Base-by-base conservation (phyloP, 2,113 vertebrate species). In the Camelus dromedarius region DNA sequence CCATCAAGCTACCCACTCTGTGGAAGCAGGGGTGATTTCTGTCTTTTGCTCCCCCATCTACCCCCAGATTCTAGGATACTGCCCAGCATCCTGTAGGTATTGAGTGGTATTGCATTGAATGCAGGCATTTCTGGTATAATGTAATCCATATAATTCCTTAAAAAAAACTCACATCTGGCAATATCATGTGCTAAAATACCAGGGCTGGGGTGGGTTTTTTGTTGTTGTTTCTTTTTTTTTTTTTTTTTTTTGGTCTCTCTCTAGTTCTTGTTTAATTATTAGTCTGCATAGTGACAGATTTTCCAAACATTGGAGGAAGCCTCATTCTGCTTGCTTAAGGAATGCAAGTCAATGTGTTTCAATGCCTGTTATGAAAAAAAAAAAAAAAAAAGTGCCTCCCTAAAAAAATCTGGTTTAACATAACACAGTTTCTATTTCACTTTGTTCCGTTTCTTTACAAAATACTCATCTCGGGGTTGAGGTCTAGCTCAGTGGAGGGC, bases 371-470 rank as follows among this genome's bases (percentile, higher is more conserved):
- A 96, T 85, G 38, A 5, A 5, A 35, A 96, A 97, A 97, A 5
- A 5, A 35, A 96, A 97, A 97, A 97, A 96, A 96, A 97, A 98
- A 98, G 98, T 96, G 97, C 97, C 97, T 97, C 97, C 98, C 98
- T 66, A 32, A 97, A 96, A 98, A 98, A 94, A 91, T 93, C 80
- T 86, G 95, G 79, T 96, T 98, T 97, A 97, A 96, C 91, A 97
- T 96, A 97, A 22, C 48, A 10, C 48, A 10, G 32, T 98, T 98
- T 98, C 98, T 98, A 98, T 97, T 97, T 96, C 81, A 97, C 87
- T 96, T 98, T 93, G 98, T 98, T 98, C 88, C 97, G 89, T 98
- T 98, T 98, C 97, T 97, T 96, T 98, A 98, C 93, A 42, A 42
- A 42, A 42, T 42, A 42, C 38, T 42, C 38, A 42, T 42, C 38